phyloP scores from a whole-genome alignment of 1,140 invertebrate genomes.

The Dreissena polymorpha region DNA sequence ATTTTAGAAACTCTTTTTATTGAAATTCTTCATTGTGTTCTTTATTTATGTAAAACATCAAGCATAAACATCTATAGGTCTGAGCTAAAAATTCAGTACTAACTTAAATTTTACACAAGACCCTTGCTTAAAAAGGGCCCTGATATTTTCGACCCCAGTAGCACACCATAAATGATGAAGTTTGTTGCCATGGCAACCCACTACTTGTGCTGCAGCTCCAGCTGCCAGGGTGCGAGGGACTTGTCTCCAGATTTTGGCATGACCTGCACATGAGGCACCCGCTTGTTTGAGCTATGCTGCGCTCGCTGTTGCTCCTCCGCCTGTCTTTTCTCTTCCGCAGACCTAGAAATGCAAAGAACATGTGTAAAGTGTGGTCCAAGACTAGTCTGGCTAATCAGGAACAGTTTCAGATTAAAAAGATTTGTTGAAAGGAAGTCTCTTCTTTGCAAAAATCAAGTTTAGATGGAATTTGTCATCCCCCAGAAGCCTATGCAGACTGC shows the following conservation, averaged over 20 bases:
- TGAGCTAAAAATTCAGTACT: no score
- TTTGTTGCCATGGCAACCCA: no score
- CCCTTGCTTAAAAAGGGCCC: no score
- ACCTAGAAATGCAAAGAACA: not conserved
- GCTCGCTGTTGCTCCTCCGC: conserved; percentile 20
- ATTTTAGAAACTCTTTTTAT: no score
- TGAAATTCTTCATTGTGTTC: no score
- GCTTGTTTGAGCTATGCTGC: not conserved
- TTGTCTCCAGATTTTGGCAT: not conserved
- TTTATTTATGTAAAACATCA: no score
- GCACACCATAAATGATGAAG: no score
- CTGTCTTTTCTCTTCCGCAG: conserved; percentile 27
- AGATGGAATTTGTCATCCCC: not conserved
- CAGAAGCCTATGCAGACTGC: not conserved
- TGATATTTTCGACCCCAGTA: no score
- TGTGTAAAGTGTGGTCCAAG: no score
- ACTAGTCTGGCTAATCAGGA: not conserved
- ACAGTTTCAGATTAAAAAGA: not conserved
- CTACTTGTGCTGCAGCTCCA: conserved; percentile 30
- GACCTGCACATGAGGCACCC: conserved; percentile 20
- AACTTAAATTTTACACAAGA: no score
- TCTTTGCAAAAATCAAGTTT: not conserved
- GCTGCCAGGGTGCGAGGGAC: conserved; percentile 41
- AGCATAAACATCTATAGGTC: no score
- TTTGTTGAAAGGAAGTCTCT: no score